Percentiles rank a stretch among this genome's conserved stretches.
Conservation (phyloP, 35 echinoderm and acorn worm genomes). For the Stichopus chloronotus region DNA sequence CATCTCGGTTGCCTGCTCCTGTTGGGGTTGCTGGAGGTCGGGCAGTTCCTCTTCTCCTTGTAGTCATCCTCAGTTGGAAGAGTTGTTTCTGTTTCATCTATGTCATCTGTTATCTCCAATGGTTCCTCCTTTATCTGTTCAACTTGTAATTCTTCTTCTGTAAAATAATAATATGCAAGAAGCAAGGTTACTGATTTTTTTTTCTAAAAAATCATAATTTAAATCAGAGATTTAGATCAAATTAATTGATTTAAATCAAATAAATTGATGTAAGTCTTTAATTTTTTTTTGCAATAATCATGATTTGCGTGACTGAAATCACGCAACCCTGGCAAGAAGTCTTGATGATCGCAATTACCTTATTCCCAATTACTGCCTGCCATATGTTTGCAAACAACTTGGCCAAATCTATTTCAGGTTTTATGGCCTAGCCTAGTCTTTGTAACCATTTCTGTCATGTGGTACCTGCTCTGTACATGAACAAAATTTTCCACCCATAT, state of each 20-base stretch:
- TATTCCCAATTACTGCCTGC: no score
- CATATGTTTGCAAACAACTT: no score
- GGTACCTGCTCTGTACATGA: no score
- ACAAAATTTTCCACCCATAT: no score
- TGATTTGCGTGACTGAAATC: no score
- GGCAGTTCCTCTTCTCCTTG: neutral
- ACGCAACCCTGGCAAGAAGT: no score
- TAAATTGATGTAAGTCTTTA: neutral
- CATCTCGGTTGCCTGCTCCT: neutral
- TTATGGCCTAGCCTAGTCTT: no score
- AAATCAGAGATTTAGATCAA: no score
- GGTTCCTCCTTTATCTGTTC: conserved; percentile 28
- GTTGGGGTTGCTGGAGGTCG: neutral
- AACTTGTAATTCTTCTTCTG: neutral
- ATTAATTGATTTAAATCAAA: no score
- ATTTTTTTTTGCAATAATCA: neutral
- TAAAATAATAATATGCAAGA: neutral
- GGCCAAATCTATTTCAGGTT: no score
- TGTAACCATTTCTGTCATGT: no score
- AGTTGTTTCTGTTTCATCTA: neutral
- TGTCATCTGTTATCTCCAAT: neutral
- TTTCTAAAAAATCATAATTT: neutral
- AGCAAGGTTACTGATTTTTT: neutral
- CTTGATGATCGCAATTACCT: no score
- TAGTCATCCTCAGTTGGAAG: neutral